These are phyloP conservation scores for Fundulus diaphanus DNA, from an alignment of 2,797 vertebrate species.

Conservation along the genomic window DNA sequence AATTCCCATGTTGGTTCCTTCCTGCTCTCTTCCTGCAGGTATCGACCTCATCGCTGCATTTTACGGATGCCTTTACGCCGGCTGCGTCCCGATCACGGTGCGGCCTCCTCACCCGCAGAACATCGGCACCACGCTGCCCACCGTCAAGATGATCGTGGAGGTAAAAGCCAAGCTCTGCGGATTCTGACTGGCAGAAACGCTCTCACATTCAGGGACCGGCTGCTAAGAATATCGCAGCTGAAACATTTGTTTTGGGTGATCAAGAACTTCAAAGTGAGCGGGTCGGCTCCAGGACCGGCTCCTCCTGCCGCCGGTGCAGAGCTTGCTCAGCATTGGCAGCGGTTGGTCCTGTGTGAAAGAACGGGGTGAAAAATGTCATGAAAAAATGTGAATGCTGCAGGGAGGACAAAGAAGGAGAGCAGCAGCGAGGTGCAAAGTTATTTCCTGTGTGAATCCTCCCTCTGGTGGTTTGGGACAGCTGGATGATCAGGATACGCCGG, in stretches of 20 bases:
- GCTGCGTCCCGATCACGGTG: conserved; percentile 97
- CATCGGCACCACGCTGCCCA: conserved; percentile 95
- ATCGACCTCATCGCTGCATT: conserved; percentile 97
- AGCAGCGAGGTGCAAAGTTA: too few species aligned
- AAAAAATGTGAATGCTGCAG: not conserved
- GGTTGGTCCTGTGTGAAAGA: too few species aligned
- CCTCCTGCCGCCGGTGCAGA: not conserved
- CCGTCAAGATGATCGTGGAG: conserved; percentile 99
- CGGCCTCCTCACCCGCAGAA: conserved; percentile 97
- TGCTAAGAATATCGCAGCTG: too few species aligned
- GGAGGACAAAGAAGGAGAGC: too few species aligned
- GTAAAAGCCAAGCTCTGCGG: conserved; percentile 63
- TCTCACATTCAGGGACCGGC: too few species aligned
- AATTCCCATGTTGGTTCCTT: not conserved
- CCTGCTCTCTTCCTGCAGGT: conserved; percentile 72
- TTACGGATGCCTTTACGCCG: conserved; percentile 95
- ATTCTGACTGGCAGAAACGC: not conserved
- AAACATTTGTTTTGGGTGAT: too few species aligned
- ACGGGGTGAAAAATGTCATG: too few species aligned
- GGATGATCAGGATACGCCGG: too few species aligned
- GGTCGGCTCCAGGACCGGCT: too few species aligned
- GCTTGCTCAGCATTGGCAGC: not conserved
- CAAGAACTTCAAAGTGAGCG: too few species aligned
- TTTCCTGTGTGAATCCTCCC: too few species aligned
- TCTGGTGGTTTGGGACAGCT: too few species aligned